Evolutionary conservation across 2,113 vertebrate species (phyloP), one percentile per base, ranked within the genome.

Genomic region (Cisticola juncidis): DNA sequence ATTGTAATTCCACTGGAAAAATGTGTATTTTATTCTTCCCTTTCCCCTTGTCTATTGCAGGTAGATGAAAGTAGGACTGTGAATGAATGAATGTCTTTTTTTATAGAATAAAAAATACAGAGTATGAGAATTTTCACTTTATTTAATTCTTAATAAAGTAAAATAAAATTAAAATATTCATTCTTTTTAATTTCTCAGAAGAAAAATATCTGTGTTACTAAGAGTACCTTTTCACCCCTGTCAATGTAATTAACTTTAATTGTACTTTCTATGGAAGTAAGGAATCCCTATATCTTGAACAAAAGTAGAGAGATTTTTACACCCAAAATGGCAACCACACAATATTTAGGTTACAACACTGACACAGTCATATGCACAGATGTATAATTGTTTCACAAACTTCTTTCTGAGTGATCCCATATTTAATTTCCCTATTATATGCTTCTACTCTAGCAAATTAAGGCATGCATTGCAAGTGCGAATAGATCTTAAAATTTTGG

Each of bases 171-270:
- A 35, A 57, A 69, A n/a, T 31, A 0, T 2, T 24, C 16, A 31
- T 64, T 51, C 23, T 51, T 77, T 45, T 4, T 56, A 13, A n/a
- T 64, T 72, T 84, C 19, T 76, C 5, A 50, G 35, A 65, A 73
- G 4, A 73, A 77, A 90, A 72, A 44, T 28, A 0, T 35, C 12
- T 69, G 24, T 58, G 1, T 54, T 50, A 11, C 19, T 72, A 23
- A 45, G 11, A 60, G 2, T 3, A 81, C 2, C 0, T 58, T 76
- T 64, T 64, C 14, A 13, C 3, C 3, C 4, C 12, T 31, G 11
- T 36, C 76, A 62, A 50, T 40, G 13, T n/a, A 71, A 68, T 65
- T 4, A 35, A 60, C n/a, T 61, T 90, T 57, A 90, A 45, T 47
- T 48, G 11, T 2, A 45, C 5, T 20, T 62, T 71, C 17, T 53